Conservation (phyloP, 2,888 invertebrate species). For the Epinotia brunnichana region DNA sequence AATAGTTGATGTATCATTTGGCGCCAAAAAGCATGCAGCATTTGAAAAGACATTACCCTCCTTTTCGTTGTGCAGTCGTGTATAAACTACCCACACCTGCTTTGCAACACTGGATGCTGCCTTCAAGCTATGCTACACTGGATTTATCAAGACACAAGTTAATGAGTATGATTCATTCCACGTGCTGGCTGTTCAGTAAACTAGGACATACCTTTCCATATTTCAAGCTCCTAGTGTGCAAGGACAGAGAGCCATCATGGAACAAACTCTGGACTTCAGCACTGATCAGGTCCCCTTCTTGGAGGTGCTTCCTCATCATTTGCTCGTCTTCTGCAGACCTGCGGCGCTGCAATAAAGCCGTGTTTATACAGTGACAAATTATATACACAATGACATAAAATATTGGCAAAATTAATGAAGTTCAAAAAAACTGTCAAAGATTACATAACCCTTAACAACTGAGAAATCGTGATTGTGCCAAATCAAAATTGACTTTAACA, state of each 20-base stretch:
- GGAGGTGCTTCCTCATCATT: constrained; percentile 97
- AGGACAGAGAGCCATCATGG: constrained; percentile 94
- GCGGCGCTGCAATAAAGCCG: constrained; percentile 84
- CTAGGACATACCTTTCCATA: constrained; percentile 93
- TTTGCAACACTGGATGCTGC: not conserved
- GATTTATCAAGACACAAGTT: not conserved
- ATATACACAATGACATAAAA: not conserved
- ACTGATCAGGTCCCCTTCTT: constrained; percentile 98
- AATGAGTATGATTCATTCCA: not conserved
- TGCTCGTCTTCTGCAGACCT: constrained; percentile 98
- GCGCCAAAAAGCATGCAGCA: too few species aligned
- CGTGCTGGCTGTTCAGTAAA: not conserved
- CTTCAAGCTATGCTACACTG: not conserved
- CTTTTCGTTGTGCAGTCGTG: too few species aligned
- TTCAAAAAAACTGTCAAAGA: too few species aligned
- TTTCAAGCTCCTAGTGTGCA: constrained; percentile 97
- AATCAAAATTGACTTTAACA: too few species aligned
- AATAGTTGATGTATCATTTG: too few species aligned
- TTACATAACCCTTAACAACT: too few species aligned
- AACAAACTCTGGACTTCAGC: constrained; percentile 98
- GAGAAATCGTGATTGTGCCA: too few species aligned
- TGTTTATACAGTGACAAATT: constrained; percentile 40
- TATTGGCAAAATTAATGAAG: not conserved
- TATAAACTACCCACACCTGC: not conserved
- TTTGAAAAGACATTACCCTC: too few species aligned